Evolutionary conservation across 92 coral and sea anemone species (phyloP).

Genomic region (Scolanthus callimorphus): DNA sequence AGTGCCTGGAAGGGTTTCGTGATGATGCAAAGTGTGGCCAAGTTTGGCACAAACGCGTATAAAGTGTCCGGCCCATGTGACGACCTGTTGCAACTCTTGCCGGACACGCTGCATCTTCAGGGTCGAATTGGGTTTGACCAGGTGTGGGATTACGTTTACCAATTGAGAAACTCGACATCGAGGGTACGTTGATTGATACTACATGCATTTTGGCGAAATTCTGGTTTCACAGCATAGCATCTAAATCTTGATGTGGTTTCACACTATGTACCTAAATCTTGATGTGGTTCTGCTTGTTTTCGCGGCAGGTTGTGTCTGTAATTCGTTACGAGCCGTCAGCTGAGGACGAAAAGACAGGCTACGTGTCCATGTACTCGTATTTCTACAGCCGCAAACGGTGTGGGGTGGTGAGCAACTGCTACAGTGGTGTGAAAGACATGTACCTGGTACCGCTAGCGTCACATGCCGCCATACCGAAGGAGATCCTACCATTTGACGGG

Average conservation of each 20-base stretch:
- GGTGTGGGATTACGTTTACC: constrained; percentile 94
- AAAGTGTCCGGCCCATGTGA: constrained; percentile 94
- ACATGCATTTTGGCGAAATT: too few species aligned
- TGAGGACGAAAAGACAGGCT: constrained; percentile 92
- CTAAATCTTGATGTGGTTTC: too few species aligned
- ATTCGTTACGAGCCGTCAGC: constrained; percentile 89
- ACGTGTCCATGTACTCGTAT: constrained; percentile 92
- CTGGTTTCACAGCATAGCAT: too few species aligned
- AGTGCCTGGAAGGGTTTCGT: constrained; percentile 97
- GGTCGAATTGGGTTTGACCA: constrained; percentile 89
- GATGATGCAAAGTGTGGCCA: constrained; percentile 95
- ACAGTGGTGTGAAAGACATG: constrained; percentile 93
- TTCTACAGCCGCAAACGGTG: constrained; percentile 98
- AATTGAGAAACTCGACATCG: constrained; percentile 81
- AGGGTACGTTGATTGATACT: constrained; percentile 51
- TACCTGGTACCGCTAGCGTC: constrained; percentile 89
- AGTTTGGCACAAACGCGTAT: constrained; percentile 91
- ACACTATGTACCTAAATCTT: too few species aligned
- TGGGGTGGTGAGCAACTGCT: constrained; percentile 97
- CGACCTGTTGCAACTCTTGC: constrained; percentile 80
- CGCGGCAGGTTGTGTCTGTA: constrained; percentile 79
- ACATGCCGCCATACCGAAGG: constrained; percentile 79
- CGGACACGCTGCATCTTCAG: constrained; percentile 91
- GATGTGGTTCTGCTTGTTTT: too few species aligned
- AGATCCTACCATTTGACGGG: constrained; percentile 89